Conservation (phyloP, 35 echinoderm and acorn worm species). For the Apostichopus parvimensis region DNA sequence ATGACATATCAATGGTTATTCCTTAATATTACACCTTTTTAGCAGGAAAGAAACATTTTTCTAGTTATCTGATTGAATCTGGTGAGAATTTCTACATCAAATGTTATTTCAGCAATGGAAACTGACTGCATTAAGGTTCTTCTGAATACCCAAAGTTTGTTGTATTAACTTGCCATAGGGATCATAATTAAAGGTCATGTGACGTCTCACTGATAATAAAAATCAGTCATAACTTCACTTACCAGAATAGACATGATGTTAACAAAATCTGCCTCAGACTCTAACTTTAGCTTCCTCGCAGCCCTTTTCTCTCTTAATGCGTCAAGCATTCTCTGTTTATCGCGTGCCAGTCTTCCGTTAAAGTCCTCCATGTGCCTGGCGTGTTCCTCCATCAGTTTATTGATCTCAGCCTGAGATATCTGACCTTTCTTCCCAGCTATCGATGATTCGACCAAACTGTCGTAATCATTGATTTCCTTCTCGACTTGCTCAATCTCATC, state of each 20-base stretch:
- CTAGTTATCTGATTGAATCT: too few relatives aligned
- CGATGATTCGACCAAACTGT: constrained; percentile 18
- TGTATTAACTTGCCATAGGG: too few relatives aligned
- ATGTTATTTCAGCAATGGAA: too few relatives aligned
- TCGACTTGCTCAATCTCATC: constrained; percentile 67
- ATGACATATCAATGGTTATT: too few relatives aligned
- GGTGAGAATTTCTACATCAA: too few relatives aligned
- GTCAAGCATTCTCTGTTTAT: constrained; percentile 55
- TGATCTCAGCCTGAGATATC: constrained; percentile 60
- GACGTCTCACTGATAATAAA: too few relatives aligned
- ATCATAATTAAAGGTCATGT: too few relatives aligned
- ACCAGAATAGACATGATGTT: constrained; percentile 40
- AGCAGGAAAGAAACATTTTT: too few relatives aligned
- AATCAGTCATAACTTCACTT: background rate
- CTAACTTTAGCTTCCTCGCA: constrained; percentile 29
- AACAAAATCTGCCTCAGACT: constrained; percentile 42
- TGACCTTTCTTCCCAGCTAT: constrained; percentile 61
- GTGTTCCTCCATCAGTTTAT: constrained; percentile 67
- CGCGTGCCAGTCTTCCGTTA: constrained; percentile 44
- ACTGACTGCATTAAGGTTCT: too few relatives aligned
- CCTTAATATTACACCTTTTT: too few relatives aligned
- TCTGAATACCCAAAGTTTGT: too few relatives aligned
- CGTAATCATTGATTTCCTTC: constrained; percentile 57
- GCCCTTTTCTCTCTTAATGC: constrained; percentile 10
- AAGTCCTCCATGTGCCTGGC: constrained; percentile 67